Base-by-base conservation (phyloP, 1,140 invertebrate genomes). In the Bombus vancouverensis region DNA sequence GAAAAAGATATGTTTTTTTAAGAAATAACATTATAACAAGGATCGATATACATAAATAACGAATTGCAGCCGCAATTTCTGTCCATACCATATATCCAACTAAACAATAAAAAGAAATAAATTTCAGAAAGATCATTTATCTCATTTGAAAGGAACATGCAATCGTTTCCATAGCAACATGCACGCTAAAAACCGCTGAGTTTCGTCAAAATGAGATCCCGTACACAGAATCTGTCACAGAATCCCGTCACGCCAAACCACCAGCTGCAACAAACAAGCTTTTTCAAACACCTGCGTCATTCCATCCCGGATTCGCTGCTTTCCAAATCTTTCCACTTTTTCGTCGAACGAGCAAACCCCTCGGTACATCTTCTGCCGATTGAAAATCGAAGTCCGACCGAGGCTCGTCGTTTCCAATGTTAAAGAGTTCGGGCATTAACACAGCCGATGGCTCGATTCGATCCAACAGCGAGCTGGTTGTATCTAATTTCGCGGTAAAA, bases 401-500 rank as follows among this genome's bases (percentile, higher is more conserved):
- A n/a, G 53, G 4, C 4, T 65, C 47, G 59, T 13, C 37, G 25
- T 39, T 70, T 32, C 28, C 42, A 42, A 73, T 42, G 72, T 74
- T 59, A 86, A 86, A 70, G 66, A 68, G 59, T 28, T n/a, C 28
- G 28, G 1, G 53, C 28, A 72, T 74, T 44, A 44, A 47, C 74
- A 47, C 83, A 65, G 32, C 15, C 37, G 10, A 5, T 28, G 47
- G 4, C 28, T 62, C 57, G 81, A n/a, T 66, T 62, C 57, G 59
- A 75, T 73, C 59, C 34, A 68, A 22, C 25, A 25, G 15, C 25
- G 15, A 37, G 28, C 34, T 13, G 78, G 22, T n/a, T n/a, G 34
- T 66, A 76, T 83, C 59, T 76, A 83, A 83, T 83, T 83, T 53
- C 73, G 25, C 8, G 73, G 34, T 68, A 83, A 83, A 76, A 83